phyloP scores from a whole-genome alignment of 1,140 invertebrate genomes.

The Limonius californicus region DNA sequence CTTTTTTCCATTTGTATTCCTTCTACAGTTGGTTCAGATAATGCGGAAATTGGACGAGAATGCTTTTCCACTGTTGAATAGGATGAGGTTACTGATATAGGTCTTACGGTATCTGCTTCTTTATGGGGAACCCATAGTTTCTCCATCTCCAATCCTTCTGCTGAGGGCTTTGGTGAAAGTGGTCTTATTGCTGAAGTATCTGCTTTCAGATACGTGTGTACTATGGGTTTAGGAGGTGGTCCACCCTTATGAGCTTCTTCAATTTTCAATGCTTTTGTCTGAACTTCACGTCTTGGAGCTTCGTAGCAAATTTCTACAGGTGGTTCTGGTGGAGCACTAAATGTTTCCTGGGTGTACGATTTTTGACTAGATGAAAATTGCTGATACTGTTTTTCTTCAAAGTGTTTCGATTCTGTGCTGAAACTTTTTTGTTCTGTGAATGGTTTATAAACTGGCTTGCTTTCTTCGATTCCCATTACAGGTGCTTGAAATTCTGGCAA shows the following conservation, averaged over 20 bases:
- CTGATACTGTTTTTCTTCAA: neutral
- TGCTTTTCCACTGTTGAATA: slow-evolving; percentile 32
- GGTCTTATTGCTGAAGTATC: slow-evolving; percentile 7
- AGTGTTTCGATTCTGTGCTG: neutral
- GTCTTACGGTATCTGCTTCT: slow-evolving; percentile 34
- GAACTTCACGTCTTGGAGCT: slow-evolving; percentile 53
- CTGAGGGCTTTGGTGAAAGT: slow-evolving; percentile 50
- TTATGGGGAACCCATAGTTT: slow-evolving; percentile 53
- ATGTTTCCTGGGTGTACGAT: slow-evolving; percentile 41
- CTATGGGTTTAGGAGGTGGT: neutral
- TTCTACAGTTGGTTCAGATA: slow-evolving; percentile 42
- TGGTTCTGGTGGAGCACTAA: slow-evolving; percentile 63
- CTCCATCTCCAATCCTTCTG: slow-evolving; percentile 60
- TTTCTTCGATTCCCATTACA: neutral
- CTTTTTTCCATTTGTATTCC: slow-evolving; percentile 59
- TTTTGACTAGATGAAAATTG: slow-evolving; percentile 28
- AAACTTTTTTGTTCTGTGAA: neutral
- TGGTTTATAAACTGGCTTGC: too few relatives aligned
- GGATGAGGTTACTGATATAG: slow-evolving; percentile 24
- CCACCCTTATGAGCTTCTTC: slow-evolving; percentile 14
- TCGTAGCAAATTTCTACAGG: slow-evolving; percentile 69
- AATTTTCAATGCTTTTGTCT: slow-evolving; percentile 22
- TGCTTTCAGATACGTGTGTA: slow-evolving; percentile 6
- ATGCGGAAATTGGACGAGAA: slow-evolving; percentile 20
- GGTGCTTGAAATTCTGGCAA: neutral